Conservation (phyloP, 1,140 invertebrate species). For the Bombus soroeensis region DNA sequence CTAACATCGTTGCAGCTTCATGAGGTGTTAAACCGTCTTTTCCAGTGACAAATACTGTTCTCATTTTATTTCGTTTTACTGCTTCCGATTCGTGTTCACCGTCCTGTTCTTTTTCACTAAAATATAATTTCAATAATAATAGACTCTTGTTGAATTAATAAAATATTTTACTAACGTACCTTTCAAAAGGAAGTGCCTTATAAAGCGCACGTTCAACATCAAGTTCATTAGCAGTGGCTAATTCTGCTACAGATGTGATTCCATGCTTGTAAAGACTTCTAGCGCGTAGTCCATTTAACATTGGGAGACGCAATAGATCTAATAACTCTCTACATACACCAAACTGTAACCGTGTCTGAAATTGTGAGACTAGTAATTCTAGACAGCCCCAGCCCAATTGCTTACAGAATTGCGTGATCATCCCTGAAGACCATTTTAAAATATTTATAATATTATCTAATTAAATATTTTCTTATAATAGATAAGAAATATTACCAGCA, state of each 20-base stretch:
- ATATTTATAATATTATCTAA: not conserved
- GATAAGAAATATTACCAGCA: constrained; percentile 87
- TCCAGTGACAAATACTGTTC: constrained; percentile 92
- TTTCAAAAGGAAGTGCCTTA: constrained; percentile 92
- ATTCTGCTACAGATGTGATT: constrained; percentile 89
- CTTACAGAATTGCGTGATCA: constrained; percentile 96
- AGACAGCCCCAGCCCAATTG: constrained; percentile 96
- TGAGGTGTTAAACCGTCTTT: constrained; percentile 90
- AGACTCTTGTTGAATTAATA: not conserved
- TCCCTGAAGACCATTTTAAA: constrained; percentile 84
- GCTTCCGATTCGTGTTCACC: constrained; percentile 88
- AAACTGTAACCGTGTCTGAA: constrained; percentile 96
- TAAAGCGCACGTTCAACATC: constrained; percentile 90
- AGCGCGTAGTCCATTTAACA: constrained; percentile 93
- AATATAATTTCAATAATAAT: constrained; percentile 43
- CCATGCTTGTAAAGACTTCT: constrained; percentile 93
- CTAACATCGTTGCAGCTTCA: constrained; percentile 91
- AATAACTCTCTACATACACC: constrained; percentile 96
- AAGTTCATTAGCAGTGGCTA: constrained; percentile 89
- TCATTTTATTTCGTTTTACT: constrained; percentile 86
- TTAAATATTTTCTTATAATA: not conserved
- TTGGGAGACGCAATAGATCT: constrained; percentile 93
- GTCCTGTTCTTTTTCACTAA: constrained; percentile 87
- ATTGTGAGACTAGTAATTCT: constrained; percentile 94
- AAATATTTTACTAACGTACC: constrained; percentile 71